A percentile compares a stretch with the other conserved stretches of the same genome.
Evolutionary conservation across 92 coral and sea anemone species (phyloP).

Genomic region (Plumapathes pennacea): DNA sequence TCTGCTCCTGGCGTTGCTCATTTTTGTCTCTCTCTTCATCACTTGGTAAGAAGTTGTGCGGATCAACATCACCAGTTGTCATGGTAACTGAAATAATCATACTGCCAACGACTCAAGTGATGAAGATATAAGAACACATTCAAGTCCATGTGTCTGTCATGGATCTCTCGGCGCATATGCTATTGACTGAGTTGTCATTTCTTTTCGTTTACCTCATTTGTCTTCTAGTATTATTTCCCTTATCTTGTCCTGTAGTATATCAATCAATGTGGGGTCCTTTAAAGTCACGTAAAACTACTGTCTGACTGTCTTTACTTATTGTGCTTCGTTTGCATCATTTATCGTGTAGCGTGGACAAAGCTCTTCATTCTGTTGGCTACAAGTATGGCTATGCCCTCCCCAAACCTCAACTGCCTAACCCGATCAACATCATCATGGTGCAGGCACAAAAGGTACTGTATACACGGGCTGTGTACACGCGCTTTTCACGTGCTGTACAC

Average conservation of each 20-base stretch:
- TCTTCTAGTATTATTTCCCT: no score
- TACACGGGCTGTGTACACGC: no score
- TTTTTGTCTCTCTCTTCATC: conserved; percentile 77
- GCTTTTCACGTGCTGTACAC: no score
- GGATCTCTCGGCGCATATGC: no score
- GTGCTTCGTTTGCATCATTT: neutral
- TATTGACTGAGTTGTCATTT: no score
- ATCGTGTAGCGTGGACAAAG: conserved; percentile 83
- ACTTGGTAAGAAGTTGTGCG: conserved; percentile 92
- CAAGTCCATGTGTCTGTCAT: no score
- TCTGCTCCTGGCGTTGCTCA: conserved; percentile 76
- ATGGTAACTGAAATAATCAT: no score
- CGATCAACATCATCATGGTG: conserved; percentile 91
- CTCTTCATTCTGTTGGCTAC: conserved; percentile 87
- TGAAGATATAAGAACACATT: no score
- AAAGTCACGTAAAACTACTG: neutral
- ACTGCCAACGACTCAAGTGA: no score
- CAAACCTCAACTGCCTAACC: conserved; percentile 78
- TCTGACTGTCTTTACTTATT: neutral
- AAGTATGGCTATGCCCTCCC: conserved; percentile 89
- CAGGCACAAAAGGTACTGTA: conserved; percentile 94
- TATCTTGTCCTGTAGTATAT: neutral
- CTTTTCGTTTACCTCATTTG: no score
- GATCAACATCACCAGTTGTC: no score
- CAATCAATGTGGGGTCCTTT: neutral